phyloP scores from a whole-genome alignment of 2,797 vertebrate species.

The Malacoraja senta region DNA sequence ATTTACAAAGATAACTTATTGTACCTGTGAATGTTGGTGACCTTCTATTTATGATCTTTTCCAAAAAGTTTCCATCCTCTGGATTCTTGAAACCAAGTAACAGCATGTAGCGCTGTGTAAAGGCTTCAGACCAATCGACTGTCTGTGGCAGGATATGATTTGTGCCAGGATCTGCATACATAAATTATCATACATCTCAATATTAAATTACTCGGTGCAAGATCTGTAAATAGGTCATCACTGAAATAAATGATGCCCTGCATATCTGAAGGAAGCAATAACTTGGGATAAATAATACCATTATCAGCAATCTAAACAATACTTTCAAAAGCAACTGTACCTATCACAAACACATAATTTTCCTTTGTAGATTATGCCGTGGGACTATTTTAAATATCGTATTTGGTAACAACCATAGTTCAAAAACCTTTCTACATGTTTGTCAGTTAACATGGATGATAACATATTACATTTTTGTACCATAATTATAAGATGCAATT shows the following conservation, averaged over 20 bases:
- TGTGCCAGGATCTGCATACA: conserved; percentile 48
- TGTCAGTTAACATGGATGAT: neutral
- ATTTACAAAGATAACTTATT: neutral
- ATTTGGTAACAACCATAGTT: neutral
- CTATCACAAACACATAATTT: neutral
- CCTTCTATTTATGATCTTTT: conserved; percentile 51
- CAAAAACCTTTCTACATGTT: neutral
- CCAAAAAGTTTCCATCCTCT: conserved; percentile 52
- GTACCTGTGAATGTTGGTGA: conserved; percentile 56
- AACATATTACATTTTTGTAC: neutral
- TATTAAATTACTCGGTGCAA: neutral
- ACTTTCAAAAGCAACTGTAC: neutral
- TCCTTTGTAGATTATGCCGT: neutral
- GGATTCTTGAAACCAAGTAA: conserved; percentile 58
- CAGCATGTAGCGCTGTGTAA: conserved; percentile 51
- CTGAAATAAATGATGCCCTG: neutral
- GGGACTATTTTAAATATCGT: neutral
- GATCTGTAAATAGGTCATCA: neutral
- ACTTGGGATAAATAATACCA: neutral
- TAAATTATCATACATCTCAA: conserved; percentile 1
- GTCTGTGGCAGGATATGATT: conserved; percentile 55
- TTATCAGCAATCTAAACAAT: neutral
- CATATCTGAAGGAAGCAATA: neutral
- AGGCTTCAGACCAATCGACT: conserved; percentile 46
- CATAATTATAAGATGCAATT: neutral